phyloP scores from a whole-genome alignment of 2,797 vertebrate genomes.

The Lateolabrax maculatus region DNA sequence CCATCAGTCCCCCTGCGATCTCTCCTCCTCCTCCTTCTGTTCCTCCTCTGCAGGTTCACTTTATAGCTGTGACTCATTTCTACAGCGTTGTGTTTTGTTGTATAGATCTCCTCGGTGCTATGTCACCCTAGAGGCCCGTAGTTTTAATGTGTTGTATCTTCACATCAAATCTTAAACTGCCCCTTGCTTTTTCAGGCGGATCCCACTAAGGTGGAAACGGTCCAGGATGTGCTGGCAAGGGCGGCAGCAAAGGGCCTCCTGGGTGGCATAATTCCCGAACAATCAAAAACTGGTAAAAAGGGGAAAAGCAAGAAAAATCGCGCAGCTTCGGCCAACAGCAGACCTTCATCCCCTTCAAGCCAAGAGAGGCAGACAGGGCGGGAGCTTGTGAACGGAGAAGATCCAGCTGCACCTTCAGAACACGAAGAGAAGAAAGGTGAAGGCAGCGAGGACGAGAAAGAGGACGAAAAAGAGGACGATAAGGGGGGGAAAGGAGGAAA shows the following conservation, averaged over 20 bases:
- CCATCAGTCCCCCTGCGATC: slow-evolving; percentile 5
- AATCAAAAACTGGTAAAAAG: slow-evolving; percentile 79
- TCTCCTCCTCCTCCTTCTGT: slow-evolving; percentile 5
- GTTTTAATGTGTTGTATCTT: slow-evolving; percentile 54
- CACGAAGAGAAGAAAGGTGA: slow-evolving; percentile 41
- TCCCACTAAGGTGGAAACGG: slow-evolving; percentile 83
- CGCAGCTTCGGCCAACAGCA: slow-evolving; percentile 31
- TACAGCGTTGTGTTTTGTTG: slow-evolving; percentile 5
- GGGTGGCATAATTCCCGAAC: slow-evolving; percentile 78
- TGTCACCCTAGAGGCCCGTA: slow-evolving; percentile 37
- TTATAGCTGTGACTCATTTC: slow-evolving; percentile 32
- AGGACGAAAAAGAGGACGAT: background rate
- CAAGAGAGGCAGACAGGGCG: slow-evolving; percentile 39
- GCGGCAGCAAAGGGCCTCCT: slow-evolving; percentile 90
- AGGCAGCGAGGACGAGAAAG: slow-evolving; percentile 18
- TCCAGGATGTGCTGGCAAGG: slow-evolving; percentile 89
- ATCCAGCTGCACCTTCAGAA: slow-evolving; percentile 11
- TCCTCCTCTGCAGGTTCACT: slow-evolving; percentile 30
- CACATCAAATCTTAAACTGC: slow-evolving; percentile 49
- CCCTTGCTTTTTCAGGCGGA: slow-evolving; percentile 80
- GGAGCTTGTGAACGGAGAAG: slow-evolving; percentile 4
- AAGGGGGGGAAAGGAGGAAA: slow-evolving; percentile 20
- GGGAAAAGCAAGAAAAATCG: slow-evolving; percentile 73
- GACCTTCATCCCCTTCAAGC: slow-evolving; percentile 28
- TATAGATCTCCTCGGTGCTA: slow-evolving; percentile 36